Evolutionary conservation across 2,888 invertebrate genomes (phyloP).

Genomic region (Thecophora atra): DNA sequence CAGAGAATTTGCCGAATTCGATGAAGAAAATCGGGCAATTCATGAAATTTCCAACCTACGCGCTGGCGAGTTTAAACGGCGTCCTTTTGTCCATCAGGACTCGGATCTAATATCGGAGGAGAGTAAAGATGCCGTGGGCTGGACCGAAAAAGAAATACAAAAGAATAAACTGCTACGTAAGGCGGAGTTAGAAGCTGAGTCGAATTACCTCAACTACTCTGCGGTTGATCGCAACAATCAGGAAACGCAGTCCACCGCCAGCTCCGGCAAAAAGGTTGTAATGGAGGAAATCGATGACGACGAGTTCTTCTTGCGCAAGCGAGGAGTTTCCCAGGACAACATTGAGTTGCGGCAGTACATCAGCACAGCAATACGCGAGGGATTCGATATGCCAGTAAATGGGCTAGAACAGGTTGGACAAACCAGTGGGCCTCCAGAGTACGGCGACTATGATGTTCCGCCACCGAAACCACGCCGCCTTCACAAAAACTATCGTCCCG

Average conservation of each 20-base stretch:
- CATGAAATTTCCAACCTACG: constrained; percentile 66
- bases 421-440: constrained; percentile 53
- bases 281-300: constrained; percentile 88
- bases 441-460: constrained; percentile 62
- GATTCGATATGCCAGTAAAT: constrained; percentile 72
- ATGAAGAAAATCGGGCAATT: constrained; percentile 69
- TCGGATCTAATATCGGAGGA: constrained; percentile 66
- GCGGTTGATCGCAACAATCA: constrained; percentile 56
- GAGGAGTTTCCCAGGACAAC: constrained; percentile 81
- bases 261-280: constrained; percentile 73
- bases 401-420: constrained; percentile 73
- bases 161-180: constrained; percentile 61
- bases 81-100: constrained; percentile 65
- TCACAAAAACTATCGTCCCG: constrained; percentile 56
- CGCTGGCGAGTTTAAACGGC: constrained; percentile 63
- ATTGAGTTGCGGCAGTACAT: constrained; percentile 81
- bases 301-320: constrained; percentile 85
- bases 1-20: constrained; percentile 70
- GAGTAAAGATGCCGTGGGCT: constrained; percentile 62
- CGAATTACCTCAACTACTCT: constrained; percentile 57
- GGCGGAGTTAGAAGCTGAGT: constrained; percentile 62
- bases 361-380: constrained; percentile 82
- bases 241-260: constrained; percentile 71
- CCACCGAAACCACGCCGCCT: constrained; percentile 64
- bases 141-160: constrained; percentile 65